Conservation (phyloP, 2,888 invertebrate genomes). For the Erpobdella octoculata region DNA sequence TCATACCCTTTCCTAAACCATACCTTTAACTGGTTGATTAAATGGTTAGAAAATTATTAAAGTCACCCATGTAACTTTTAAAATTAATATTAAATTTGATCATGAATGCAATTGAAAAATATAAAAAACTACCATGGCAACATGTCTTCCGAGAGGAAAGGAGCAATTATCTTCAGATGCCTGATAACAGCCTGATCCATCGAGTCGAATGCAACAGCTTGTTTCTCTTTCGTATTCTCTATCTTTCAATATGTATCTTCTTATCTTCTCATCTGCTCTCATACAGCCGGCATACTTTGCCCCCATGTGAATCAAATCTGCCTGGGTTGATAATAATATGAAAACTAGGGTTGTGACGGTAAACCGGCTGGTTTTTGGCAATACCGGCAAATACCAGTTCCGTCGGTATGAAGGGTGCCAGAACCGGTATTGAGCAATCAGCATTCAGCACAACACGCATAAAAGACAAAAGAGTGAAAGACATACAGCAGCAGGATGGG, state of each 20-base stretch:
- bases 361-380: too few relatives aligned
- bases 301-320: constrained; percentile 90
- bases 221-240: constrained; percentile 80
- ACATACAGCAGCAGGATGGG: too few relatives aligned
- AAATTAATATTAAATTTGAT: neutral
- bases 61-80: neutral
- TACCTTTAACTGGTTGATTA: neutral
- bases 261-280: constrained; percentile 64
- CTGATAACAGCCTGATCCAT: constrained; percentile 58
- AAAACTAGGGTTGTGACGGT: too few relatives aligned
- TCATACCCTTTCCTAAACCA: neutral
- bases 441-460: too few relatives aligned
- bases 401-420: too few relatives aligned
- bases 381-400: too few relatives aligned
- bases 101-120: too few relatives aligned
- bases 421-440: too few relatives aligned
- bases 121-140: neutral
- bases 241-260: constrained; percentile 78
- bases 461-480: too few relatives aligned
- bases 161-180: constrained; percentile 34
- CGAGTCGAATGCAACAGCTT: constrained; percentile 81
- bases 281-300: constrained; percentile 98
- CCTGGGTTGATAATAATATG: too few relatives aligned
- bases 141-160: neutral
- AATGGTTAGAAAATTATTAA: neutral